These are phyloP conservation scores for Leptestheria dahalacensis DNA, from an alignment of 1,140 invertebrate genomes.

Conservation along the genomic window DNA sequence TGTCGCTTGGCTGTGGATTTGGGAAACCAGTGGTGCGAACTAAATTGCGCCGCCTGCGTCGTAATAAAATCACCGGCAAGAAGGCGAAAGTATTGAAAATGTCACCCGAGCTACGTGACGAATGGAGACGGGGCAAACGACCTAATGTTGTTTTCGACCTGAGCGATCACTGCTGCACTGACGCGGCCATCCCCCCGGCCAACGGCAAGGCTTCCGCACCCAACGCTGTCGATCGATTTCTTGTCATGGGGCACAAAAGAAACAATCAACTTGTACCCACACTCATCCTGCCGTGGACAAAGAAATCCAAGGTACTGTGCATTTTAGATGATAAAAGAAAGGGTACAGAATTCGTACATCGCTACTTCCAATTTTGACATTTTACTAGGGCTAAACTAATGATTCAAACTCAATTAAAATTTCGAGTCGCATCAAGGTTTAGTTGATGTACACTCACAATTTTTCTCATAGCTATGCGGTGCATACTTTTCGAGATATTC, in stretches of 20 bases:
- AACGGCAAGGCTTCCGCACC: conserved; percentile 22
- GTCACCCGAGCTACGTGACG: conserved; percentile 23
- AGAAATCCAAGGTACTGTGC: conserved; percentile 29
- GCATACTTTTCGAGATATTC: no score
- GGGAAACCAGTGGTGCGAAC: conserved; percentile 31
- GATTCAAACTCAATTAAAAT: no score
- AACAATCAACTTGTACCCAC: conserved; percentile 30
- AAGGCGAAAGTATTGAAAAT: conserved; percentile 29
- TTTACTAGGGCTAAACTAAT: no score
- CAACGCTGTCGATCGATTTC: conserved; percentile 23
- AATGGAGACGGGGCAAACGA: conserved; percentile 23
- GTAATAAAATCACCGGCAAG: conserved; percentile 27
- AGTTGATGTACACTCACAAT: no score
- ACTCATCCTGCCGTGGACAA: conserved; percentile 33
- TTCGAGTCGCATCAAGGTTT: no score
- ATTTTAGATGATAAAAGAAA: no score
- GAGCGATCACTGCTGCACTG: conserved; percentile 29
- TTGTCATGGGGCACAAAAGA: conserved; percentile 34
- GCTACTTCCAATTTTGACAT: no score
- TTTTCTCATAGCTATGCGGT: no score
- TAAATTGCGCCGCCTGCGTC: conserved; percentile 26
- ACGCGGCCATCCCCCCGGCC: conserved; percentile 14
- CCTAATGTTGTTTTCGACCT: conserved; percentile 28
- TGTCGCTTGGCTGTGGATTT: no score
- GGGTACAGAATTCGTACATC: no score